These are phyloP conservation scores for Beris morrisii DNA, from an alignment of 2,888 invertebrate genomes.

Conservation along the genomic window DNA sequence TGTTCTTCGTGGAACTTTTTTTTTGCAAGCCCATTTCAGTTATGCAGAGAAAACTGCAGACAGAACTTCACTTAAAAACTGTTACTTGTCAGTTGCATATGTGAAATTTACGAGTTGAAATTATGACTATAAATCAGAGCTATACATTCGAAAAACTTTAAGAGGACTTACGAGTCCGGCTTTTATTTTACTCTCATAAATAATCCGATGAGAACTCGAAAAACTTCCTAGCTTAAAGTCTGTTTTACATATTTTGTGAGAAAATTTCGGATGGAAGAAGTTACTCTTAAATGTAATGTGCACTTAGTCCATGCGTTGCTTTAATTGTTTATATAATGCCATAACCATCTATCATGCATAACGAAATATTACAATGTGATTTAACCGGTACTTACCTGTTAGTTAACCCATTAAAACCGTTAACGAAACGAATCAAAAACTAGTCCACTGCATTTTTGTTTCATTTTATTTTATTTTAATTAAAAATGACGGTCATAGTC, in stretches of 20 bases:
- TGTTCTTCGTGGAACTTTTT: too few relatives aligned
- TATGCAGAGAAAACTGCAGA: too few relatives aligned
- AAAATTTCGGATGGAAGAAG: too few relatives aligned
- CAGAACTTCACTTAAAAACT: neutral
- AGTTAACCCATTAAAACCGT: neutral
- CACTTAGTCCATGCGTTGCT: too few relatives aligned
- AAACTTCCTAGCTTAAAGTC: neutral
- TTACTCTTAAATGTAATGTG: too few relatives aligned
- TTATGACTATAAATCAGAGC: slow-evolving; percentile 11
- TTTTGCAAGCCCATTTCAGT: too few relatives aligned
- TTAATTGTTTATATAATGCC: too few relatives aligned
- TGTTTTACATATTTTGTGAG: too few relatives aligned
- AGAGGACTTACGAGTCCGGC: neutral
- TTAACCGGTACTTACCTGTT: too few relatives aligned
- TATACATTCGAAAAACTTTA: neutral
- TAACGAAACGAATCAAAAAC: slow-evolving; percentile 4
- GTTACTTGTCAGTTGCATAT: slow-evolving; percentile 13
- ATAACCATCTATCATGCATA: too few relatives aligned
- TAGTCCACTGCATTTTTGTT: neutral
- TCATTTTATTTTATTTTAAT: slow-evolving; percentile 4
- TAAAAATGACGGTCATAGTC: too few relatives aligned
- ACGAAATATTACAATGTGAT: too few relatives aligned
- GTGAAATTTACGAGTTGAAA: slow-evolving; percentile 11
- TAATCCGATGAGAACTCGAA: neutral
- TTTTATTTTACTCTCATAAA: slow-evolving; percentile 14